Base-by-base conservation (phyloP, 2,888 invertebrate species). In the Drosophila diplacantha region DNA sequence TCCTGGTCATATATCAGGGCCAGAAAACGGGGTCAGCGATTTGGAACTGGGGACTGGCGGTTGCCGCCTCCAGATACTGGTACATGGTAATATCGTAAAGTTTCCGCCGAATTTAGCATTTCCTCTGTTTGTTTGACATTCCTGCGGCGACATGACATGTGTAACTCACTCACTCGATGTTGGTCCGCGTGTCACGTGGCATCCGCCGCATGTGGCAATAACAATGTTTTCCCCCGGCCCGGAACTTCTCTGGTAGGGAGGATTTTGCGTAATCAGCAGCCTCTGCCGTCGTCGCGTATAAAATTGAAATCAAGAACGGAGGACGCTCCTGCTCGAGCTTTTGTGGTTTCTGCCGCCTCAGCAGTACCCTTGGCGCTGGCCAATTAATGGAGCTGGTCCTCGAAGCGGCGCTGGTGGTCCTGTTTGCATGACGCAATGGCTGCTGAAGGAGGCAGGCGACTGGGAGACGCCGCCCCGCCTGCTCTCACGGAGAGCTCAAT, bases 181-280 rank as follows among this genome's bases (percentile, higher is more conserved):
- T 81, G 81, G 74, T 73, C 69, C 50, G 50, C 58, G 50, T 78
- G 83, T 81, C 83, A 78, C 80, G 83, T 83, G 83, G 81, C 69
- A 75, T 75, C 74, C 73, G 76, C 73, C 83, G 74, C 65, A 75
- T 81, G 79, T 78, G 74, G 71, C 66, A 67, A 57, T 53, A 56
- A 63, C 44, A 69, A 65, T 61, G 62, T 61, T 56, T 55, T 41
- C 11, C 24, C 53, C 32, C 14, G 20, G 34, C 26, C 26, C 46
- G 51, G 20, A 72, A 54, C 50, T 46, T 53, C 57, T 29, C 24
- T 8, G 26, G 12, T 44, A 7, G 26, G 51, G 34, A 54, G 35
- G 53, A 58, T 78, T 83, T 66, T 75, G 81, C 81, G 69, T 70
- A 75, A 75, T 80, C 80, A 83, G 78, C 78, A 76, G 41, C 41